Percentiles rank a stretch among this genome's conserved stretches.
Conservation (phyloP, 2,888 invertebrate genomes). For the Catocala nupta region DNA sequence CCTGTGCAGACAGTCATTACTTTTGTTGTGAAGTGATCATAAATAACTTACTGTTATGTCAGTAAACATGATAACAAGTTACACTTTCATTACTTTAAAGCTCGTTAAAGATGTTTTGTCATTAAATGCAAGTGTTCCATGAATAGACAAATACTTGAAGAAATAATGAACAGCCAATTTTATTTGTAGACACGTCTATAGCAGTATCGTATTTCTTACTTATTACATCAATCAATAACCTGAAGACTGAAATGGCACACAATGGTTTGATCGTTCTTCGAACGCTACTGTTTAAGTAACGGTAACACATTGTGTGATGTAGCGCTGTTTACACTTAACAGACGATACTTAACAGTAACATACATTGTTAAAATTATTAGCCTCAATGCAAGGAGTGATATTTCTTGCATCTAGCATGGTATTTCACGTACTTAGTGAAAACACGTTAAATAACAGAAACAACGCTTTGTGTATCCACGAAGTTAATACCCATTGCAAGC, state of each 20-base stretch:
- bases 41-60: slow-evolving; percentile 29
- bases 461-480: slow-evolving; percentile 25
- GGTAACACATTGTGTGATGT: slow-evolving; percentile 66
- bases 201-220: slow-evolving; percentile 25
- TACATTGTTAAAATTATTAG: slow-evolving; percentile 75
- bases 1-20: slow-evolving; percentile 9
- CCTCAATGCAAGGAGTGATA: slow-evolving; percentile 65
- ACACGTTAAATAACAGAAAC: slow-evolving; percentile 52
- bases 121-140: no score
- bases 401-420: slow-evolving; percentile 60
- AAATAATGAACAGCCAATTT: slow-evolving; percentile 6
- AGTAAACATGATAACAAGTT: slow-evolving; percentile 18
- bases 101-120: no score
- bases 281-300: slow-evolving; percentile 70
- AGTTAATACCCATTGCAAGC: slow-evolving; percentile 8
- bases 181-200: slow-evolving; percentile 24
- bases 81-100: no score
- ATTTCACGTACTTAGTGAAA: slow-evolving; percentile 63
- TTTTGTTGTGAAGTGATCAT: slow-evolving; percentile 20
- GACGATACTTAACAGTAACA: slow-evolving; percentile 66
- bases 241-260: slow-evolving; percentile 54
- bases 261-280: slow-evolving; percentile 62
- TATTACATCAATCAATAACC: slow-evolving; percentile 43
- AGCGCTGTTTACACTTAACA: slow-evolving; percentile 71
- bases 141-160: no score